Evolutionary conservation across 2,888 invertebrate species (phyloP).

Genomic region (Reticulitermes lucifugus): DNA sequence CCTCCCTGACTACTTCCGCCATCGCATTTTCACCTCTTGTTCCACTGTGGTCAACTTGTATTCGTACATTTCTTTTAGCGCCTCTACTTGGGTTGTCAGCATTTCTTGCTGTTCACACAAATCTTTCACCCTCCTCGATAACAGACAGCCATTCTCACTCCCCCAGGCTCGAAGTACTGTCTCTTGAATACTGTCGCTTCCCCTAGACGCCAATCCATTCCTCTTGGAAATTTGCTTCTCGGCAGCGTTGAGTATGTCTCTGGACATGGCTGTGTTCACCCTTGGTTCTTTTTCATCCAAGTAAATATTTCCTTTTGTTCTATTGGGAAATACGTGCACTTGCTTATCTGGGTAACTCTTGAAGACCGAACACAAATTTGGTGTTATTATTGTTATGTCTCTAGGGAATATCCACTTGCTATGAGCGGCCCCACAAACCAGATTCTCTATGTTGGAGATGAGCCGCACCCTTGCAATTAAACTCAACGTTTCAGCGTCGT

Average conservation of each 20-base stretch:
- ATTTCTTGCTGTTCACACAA: slow-evolving; percentile 30
- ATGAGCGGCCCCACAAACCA: slow-evolving; percentile 7
- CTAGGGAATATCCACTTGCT: slow-evolving; percentile 30
- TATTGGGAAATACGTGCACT: slow-evolving; percentile 27
- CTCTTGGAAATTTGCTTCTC: neutral
- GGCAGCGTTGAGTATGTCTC: slow-evolving; percentile 18
- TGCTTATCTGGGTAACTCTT: slow-evolving; percentile 25
- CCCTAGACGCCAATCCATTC: neutral
- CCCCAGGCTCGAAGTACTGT: neutral
- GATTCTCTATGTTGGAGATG: slow-evolving; percentile 27
- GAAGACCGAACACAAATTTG: slow-evolving; percentile 29
- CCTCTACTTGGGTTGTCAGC: neutral
- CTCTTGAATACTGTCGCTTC: neutral
- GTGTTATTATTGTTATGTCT: slow-evolving; percentile 3
- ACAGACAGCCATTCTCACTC: neutral
- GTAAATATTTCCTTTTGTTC: slow-evolving; percentile 28
- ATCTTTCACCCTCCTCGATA: slow-evolving; percentile 25
- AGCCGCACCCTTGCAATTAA: slow-evolving; percentile 28
- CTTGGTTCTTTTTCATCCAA: slow-evolving; percentile 18
- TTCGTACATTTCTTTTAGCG: slow-evolving; percentile 8
- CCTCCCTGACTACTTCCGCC: neutral
- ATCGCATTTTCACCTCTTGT: neutral
- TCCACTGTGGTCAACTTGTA: slow-evolving; percentile 7
- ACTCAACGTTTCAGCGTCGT: slow-evolving; percentile 29
- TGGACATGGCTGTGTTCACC: slow-evolving; percentile 24